Percentiles rank a stretch among this genome's conserved stretches.
Evolutionary conservation across 2,797 vertebrate species (phyloP).

Genomic region (Hoplostethus atlanticus): DNA sequence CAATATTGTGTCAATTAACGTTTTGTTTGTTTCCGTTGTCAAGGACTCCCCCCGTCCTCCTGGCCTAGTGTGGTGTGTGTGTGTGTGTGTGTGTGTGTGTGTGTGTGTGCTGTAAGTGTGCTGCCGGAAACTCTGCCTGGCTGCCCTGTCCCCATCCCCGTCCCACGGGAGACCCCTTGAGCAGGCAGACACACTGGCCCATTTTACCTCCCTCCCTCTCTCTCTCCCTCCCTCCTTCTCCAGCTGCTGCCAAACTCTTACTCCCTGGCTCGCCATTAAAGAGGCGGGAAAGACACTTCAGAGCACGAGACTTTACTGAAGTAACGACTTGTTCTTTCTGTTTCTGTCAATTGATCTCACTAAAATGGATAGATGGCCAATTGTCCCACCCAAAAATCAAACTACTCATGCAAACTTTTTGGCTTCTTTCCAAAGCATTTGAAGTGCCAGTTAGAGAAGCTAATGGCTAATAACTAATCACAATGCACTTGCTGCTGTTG

Average conservation of each 20-base stretch:
- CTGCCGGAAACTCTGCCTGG: conserved; percentile 58
- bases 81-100: conserved; percentile 46
- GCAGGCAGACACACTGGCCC: conserved; percentile 81
- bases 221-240: conserved; percentile 42
- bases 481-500: conserved; percentile 25
- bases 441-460: background rate
- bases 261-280: conserved; percentile 44
- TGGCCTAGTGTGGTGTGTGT: conserved; percentile 72
- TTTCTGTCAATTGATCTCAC: conserved; percentile 36
- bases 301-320: conserved; percentile 37
- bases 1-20: background rate
- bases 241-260: conserved; percentile 65
- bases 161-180: conserved; percentile 72
- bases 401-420: background rate
- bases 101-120: conserved; percentile 22
- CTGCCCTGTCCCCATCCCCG: conserved; percentile 60
- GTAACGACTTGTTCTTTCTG: conserved; percentile 14
- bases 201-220: conserved; percentile 61
- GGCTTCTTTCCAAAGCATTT: background rate
- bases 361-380: background rate
- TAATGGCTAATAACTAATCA: conserved; percentile 31
- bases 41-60: conserved; percentile 48
- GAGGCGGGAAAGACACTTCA: conserved; percentile 26
- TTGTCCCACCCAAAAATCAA: background rate
- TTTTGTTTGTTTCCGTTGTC: background rate